Evolutionary conservation across 92 coral and sea anemone species (phyloP), one percentile per base, ranked within the genome.

Genomic region (Pocillopora grandis): DNA sequence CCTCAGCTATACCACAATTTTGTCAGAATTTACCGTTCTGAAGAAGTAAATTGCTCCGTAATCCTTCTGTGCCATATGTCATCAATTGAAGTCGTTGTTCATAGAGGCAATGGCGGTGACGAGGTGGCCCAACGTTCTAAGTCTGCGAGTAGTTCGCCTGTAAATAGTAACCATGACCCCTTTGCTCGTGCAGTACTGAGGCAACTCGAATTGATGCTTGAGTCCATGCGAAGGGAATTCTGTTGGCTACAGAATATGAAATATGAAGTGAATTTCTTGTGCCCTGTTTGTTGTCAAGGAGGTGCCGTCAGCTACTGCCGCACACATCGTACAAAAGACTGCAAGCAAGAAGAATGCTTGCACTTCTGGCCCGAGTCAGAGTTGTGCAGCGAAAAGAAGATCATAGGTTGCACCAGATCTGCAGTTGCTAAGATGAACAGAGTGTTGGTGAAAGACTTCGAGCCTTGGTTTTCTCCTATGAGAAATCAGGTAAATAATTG

Each of bases 321-420:
- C 3, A n/a, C 11, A 20, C 85, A 80, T 33, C 69, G 60, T 14
- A 36, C 15, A 35, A 69, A 33, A 20, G 61, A 48, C 12, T 80
- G 85, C 57, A 66, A 21, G 7, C 85, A 75, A 55, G 85, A 80
- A 42, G 77, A 74, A 55, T 80, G 85, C 19, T 36, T 80, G 6
- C 85, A 80, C 63, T 80, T 55, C 77, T 66, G 69, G 63, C 23
- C 85, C 15, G 85, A 80, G 75, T 31, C 55, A 5, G 60, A 80
- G 35, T 33, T 80, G 10, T 62, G 31, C 20, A 42, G 52, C 7
- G 16, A 19, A 7, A n/a, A 16, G 8, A 62, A 13, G 66, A 10
- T n/a, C 7, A 17, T n/a, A 0, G 11, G 8, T 62, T 62, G 66
- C 66, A 16, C 66, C 66, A 62, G 20, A n/a, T 62, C 66, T 62